A percentile compares a stretch with the other conserved stretches of the same genome.
These are phyloP conservation scores for zebrafish (Danio rerio) DNA, from an alignment of 2,113 vertebrate species.

Conservation along the genomic window GRCz12tu NC_133180.1:67924501-67925000, in stretches of 20 bases:
- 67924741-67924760: not conserved
- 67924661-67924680: not conserved
- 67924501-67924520: too few species aligned
- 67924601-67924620: not conserved
- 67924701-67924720: not conserved
- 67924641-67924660: not conserved
- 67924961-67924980: not conserved
- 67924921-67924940: not conserved
- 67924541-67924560: not conserved
- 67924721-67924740: not conserved
- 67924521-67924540: not conserved
- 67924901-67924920: not conserved
- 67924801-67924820: not conserved
- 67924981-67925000: not conserved
- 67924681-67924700: not conserved
- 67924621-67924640: not conserved
- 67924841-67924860: not conserved
- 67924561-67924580: not conserved
- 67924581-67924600: not conserved
- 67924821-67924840: constrained; percentile 1
- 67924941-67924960: not conserved
- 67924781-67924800: constrained; percentile 14
- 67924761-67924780: not conserved
- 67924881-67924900: constrained; percentile 3
- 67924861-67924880: not conserved